A percentile compares a stretch with the other conserved stretches of the same genome.
phyloP scores from a whole-genome alignment of 2,888 invertebrate species.

The Caenorhabditis sp. region DNA sequence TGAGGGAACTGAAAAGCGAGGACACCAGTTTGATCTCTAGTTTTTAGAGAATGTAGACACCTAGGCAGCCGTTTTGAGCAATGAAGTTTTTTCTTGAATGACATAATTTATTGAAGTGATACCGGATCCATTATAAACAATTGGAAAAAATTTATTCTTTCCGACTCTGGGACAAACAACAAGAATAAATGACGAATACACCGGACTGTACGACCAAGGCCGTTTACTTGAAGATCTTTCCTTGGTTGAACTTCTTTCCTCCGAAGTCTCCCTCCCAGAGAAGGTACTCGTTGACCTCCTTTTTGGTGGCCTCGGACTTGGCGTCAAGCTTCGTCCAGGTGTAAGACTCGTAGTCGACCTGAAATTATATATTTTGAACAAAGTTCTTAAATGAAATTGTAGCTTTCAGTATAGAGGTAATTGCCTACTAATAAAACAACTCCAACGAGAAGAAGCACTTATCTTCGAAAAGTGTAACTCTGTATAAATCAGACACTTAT shows the following conservation, averaged over 20 bases:
- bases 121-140: constrained; percentile 47
- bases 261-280: constrained; percentile 85
- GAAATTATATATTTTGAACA: constrained; percentile 20
- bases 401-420: constrained; percentile 61
- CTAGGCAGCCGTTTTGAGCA: background rate
- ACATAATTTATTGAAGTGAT: constrained; percentile 53
- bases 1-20: background rate
- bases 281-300: constrained; percentile 77
- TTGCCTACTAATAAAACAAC: constrained; percentile 33
- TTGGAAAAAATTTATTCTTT: constrained; percentile 56
- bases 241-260: constrained; percentile 95
- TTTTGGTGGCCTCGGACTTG: constrained; percentile 84
- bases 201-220: constrained; percentile 26
- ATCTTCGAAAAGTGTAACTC: constrained; percentile 66
- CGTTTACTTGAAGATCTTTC: constrained; percentile 95
- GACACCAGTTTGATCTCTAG: constrained; percentile 16
- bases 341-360: constrained; percentile 95
- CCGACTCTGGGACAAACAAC: constrained; percentile 48
- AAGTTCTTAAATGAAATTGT: constrained; percentile 20
- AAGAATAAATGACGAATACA: constrained; percentile 48
- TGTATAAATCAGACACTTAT: constrained; percentile 35
- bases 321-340: constrained; percentile 94
- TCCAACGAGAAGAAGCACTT: constrained; percentile 66
- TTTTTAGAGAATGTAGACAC: background rate
- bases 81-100: background rate